These are phyloP conservation scores for Myotis planiceps DNA, from an alignment of 2,797 vertebrate genomes.

Conservation along the genomic window DNA sequence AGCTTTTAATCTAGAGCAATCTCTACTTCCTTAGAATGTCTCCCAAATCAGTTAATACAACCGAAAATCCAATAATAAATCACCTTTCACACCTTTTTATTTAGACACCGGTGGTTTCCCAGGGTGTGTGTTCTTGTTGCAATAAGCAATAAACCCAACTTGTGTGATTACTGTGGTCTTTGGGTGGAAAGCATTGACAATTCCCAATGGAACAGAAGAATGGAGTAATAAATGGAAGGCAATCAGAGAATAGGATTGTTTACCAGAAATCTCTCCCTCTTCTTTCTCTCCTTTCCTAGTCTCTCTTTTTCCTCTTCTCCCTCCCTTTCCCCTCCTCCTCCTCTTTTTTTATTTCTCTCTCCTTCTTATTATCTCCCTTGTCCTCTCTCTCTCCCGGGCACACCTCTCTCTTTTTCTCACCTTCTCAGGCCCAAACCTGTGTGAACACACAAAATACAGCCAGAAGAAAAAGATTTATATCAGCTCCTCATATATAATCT, in stretches of 20 bases:
- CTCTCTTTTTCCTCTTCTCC: neutral
- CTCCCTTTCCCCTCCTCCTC: too few species aligned
- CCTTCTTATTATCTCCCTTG: neutral
- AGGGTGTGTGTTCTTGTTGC: neutral
- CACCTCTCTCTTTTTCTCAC: too few species aligned
- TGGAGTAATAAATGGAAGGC: neutral
- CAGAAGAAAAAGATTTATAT: neutral
- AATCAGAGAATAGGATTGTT: neutral
- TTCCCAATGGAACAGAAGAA: neutral
- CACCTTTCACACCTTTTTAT: neutral
- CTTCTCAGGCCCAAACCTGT: neutral
- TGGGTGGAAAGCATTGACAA: neutral
- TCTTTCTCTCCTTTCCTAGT: neutral
- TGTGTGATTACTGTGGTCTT: neutral
- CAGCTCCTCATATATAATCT: neutral
- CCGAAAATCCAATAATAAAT: neutral
- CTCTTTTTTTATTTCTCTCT: neutral
- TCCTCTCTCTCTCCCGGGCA: neutral
- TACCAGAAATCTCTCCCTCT: neutral
- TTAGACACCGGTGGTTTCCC: neutral
- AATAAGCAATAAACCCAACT: neutral
- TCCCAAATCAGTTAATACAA: neutral
- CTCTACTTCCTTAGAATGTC: neutral
- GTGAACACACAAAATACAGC: constrained; percentile 19
- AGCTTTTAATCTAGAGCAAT: neutral